Percentiles rank a stretch among this genome's conserved stretches.
Evolutionary conservation across 37 sponge, comb jelly and placozoan genomes (phyloP).

Genomic region (Haliclona indistincta): DNA sequence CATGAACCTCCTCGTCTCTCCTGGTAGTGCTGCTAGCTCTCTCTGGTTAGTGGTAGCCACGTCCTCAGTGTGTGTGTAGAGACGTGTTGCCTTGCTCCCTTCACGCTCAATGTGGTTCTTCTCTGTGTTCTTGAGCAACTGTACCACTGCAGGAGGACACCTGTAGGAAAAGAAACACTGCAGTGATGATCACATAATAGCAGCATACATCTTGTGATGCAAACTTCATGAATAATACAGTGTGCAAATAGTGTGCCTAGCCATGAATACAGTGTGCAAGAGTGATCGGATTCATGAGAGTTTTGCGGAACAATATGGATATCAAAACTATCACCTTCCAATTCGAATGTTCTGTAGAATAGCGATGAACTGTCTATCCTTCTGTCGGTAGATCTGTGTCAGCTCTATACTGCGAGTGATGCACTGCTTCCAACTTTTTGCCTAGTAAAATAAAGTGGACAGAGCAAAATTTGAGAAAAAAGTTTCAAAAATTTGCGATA

Average conservation of each 20-base stretch:
- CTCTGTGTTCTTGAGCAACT: conserved; percentile 33
- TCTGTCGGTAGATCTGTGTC: conserved; percentile 72
- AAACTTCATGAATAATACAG: too few species aligned
- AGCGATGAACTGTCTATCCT: conserved; percentile 72
- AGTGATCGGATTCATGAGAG: too few species aligned
- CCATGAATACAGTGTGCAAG: too few species aligned
- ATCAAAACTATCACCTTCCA: conserved; percentile 49
- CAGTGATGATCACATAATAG: background rate
- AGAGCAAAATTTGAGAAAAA: too few species aligned
- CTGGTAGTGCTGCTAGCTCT: conserved; percentile 49
- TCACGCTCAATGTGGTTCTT: conserved; percentile 55
- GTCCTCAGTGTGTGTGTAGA: conserved; percentile 83
- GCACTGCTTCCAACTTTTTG: conserved; percentile 64
- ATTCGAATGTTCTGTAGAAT: conserved; percentile 79
- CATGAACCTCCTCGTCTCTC: conserved; percentile 28
- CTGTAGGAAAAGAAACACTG: conserved; percentile 16
- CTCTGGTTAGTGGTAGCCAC: conserved; percentile 63
- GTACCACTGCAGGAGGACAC: conserved; percentile 58
- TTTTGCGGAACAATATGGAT: too few species aligned
- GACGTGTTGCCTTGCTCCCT: conserved; percentile 72
- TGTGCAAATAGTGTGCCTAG: too few species aligned
- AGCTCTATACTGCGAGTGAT: conserved; percentile 67
- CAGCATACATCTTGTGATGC: too few species aligned
- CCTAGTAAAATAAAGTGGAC: too few species aligned
- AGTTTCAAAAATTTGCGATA: too few species aligned